Percentiles rank a stretch among this genome's conserved stretches.
These are phyloP conservation scores for Pachydiplax longipennis DNA, from an alignment of 2,888 invertebrate species.

Conservation along the genomic window DNA sequence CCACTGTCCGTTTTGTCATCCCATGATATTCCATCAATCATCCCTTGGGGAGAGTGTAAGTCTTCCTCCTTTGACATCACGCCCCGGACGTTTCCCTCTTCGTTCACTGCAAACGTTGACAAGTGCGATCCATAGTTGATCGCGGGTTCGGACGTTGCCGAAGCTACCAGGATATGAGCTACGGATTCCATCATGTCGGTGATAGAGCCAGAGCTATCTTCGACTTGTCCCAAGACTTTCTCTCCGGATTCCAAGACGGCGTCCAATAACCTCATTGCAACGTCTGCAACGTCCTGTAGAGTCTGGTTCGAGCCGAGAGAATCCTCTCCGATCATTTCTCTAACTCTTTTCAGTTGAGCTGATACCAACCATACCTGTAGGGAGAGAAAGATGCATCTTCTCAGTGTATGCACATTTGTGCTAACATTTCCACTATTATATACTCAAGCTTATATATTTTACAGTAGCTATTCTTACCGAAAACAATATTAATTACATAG, in stretches of 20 bases:
- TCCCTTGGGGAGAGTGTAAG: too few species aligned
- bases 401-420: background rate
- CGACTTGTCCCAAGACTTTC: background rate
- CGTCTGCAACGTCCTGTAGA: background rate
- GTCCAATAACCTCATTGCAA: conserved; percentile 28
- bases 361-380: background rate
- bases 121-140: background rate
- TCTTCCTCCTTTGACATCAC: background rate
- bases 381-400: background rate
- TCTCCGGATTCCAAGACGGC: background rate
- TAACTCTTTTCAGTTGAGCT: background rate
- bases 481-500: too few species aligned
- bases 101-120: background rate
- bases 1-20: too few species aligned
- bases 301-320: background rate
- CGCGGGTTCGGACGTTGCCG: background rate
- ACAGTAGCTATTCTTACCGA: too few species aligned
- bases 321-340: background rate
- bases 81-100: background rate
- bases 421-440: too few species aligned
- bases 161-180: background rate
- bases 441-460: too few species aligned
- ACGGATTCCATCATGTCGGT: background rate
- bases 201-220: background rate
- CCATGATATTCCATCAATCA: too few species aligned